phyloP scores from a whole-genome alignment of 2,797 vertebrate species.

The Spheniscus humboldti region DNA sequence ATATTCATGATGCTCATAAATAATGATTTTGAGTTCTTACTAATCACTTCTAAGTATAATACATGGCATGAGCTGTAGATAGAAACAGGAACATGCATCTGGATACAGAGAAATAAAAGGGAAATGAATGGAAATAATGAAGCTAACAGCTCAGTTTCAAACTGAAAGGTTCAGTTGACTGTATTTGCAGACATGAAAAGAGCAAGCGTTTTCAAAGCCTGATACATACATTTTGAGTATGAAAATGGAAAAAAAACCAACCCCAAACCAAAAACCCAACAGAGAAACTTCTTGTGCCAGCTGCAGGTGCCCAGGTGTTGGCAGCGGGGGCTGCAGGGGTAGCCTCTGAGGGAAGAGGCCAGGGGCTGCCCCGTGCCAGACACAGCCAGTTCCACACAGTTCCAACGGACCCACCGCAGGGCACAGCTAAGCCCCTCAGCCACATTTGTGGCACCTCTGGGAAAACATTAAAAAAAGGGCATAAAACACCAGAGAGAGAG shows the following conservation, averaged over 20 bases:
- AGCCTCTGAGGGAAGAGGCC: not conserved
- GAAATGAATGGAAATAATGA: not conserved
- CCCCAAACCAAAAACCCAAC: not conserved
- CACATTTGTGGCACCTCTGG: rapidly evolving
- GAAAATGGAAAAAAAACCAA: not conserved
- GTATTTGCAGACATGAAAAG: not conserved
- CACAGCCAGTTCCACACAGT: not conserved
- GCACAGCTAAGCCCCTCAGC: not conserved
- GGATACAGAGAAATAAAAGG: not conserved
- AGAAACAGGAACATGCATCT: not conserved
- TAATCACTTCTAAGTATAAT: not conserved
- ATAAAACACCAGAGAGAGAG: not conserved
- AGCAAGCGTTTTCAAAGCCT: not conserved
- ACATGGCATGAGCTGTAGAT: not conserved
- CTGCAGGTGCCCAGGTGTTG: not conserved
- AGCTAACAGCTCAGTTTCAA: not conserved
- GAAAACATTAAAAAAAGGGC: not conserved
- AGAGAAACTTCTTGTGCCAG: not conserved
- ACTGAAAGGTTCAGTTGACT: not conserved
- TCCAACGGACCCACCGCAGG: rapidly evolving
- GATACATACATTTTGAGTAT: not conserved
- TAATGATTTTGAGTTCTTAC: not conserved
- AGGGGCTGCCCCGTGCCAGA: rapidly evolving
- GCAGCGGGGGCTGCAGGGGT: too few species aligned
- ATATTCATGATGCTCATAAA: not conserved